Evolutionary conservation across 1,140 invertebrate species (phyloP).

Genomic region (Leptinotarsa texana): DNA sequence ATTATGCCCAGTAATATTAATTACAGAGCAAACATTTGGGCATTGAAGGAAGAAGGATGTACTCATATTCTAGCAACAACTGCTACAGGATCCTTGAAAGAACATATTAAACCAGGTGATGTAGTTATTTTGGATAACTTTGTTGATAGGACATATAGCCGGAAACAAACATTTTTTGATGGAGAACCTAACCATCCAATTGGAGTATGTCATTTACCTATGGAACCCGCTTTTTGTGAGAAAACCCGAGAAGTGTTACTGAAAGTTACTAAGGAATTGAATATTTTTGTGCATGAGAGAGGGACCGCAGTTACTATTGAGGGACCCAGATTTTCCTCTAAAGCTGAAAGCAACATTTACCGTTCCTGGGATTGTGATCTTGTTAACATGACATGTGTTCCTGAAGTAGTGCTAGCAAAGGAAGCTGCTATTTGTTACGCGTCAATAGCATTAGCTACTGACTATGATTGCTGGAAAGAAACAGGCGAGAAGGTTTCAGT

Average conservation of each 20-base stretch:
- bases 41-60: slow-evolving; percentile 83
- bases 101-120: slow-evolving; percentile 85
- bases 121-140: slow-evolving; percentile 92
- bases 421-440: slow-evolving; percentile 94
- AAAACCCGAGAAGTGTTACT: slow-evolving; percentile 70
- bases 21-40: slow-evolving; percentile 96
- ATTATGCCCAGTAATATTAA: slow-evolving; percentile 83
- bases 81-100: slow-evolving; percentile 90
- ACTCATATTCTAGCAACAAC: slow-evolving; percentile 91
- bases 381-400: slow-evolving; percentile 96
- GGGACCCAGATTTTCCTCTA: slow-evolving; percentile 91
- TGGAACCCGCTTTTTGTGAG: slow-evolving; percentile 86
- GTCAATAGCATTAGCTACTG: slow-evolving; percentile 89
- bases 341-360: slow-evolving; percentile 89
- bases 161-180: slow-evolving; percentile 90
- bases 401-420: slow-evolving; percentile 92
- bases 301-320: slow-evolving; percentile 93
- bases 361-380: slow-evolving; percentile 86
- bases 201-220: slow-evolving; percentile 91
- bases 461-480: slow-evolving; percentile 97
- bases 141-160: slow-evolving; percentile 81
- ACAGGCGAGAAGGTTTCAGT: slow-evolving; percentile 71
- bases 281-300: slow-evolving; percentile 62
- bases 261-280: slow-evolving; percentile 65
- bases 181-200: slow-evolving; percentile 61